Base-by-base conservation (phyloP, 2,113 vertebrate genomes). In the Mesitornis unicolor region DNA sequence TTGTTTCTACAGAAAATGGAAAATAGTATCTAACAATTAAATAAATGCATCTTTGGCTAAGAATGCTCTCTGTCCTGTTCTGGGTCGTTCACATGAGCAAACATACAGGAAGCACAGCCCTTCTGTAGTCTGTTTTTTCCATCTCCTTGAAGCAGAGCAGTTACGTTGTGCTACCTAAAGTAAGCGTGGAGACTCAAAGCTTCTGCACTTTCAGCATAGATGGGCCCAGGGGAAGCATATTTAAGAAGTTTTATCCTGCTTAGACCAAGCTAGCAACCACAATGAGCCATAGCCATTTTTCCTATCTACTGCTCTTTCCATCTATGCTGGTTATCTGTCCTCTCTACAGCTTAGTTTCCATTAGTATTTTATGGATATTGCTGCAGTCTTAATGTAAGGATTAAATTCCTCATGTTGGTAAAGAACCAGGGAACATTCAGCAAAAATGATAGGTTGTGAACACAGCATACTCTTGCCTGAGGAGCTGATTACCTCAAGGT, bases 1-100 rank as follows among this genome's bases (percentile, higher is more conserved):
- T 82, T 96, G 70, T 85, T 94, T 89, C 67, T 65, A 54, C 20
- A 91, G 45, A 88, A 95, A 92, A 78, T 43, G n/a, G 59, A 87
- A 94, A 93, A 89, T 14, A 57, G 8, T 7, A 18, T 60, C 70
- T 91, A 84, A 94, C 42, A 93, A 65, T 48, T 84, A 78, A 89
- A 76, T 47, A 69, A 74, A 67, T 38, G 2, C 22, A 65, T 42
- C 29, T 60, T 95, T 79, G 40, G 4, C 69, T 53, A 40, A 69
- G 16, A 84, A 73, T 28, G 9, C 20, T n/a, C 31, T 29, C 21
- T 80, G 29, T 6, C 42, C 29, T 13, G 10, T 51, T 70, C 54
- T 48, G 38, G 22, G 48, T 73, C 48, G 61, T 85, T 89, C 28
- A 73, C 28, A 29, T 15, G n/a, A 63, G 10, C 29, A 81, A 71